Conservation (phyloP, 2,888 invertebrate species). For the Prenolepis imparis region DNA sequence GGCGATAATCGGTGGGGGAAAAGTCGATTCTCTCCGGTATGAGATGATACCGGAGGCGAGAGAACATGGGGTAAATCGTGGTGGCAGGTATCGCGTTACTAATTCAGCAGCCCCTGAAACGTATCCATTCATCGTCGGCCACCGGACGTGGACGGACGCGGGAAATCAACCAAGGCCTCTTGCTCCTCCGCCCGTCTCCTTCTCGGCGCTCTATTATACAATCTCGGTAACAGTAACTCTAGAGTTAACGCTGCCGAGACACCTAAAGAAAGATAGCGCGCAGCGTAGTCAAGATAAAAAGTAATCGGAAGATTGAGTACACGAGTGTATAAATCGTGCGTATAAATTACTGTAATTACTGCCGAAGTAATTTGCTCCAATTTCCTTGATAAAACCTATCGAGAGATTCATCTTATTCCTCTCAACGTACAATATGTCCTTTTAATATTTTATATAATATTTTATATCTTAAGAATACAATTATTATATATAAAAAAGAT, state of each 20-base stretch:
- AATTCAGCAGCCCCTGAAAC: slow-evolving; percentile 79
- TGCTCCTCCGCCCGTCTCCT: slow-evolving; percentile 50
- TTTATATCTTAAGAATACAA: neutral
- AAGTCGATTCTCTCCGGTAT: slow-evolving; percentile 35
- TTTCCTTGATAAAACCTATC: neutral
- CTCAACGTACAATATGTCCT: neutral
- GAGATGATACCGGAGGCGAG: slow-evolving; percentile 32
- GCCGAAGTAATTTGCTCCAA: slow-evolving; percentile 6
- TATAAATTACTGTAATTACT: neutral
- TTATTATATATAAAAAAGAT: neutral
- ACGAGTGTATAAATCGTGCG: neutral
- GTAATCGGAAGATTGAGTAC: neutral
- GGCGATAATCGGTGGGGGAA: slow-evolving; percentile 38
- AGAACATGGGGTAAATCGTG: slow-evolving; percentile 22
- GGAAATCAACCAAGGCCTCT: slow-evolving; percentile 64
- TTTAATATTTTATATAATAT: neutral
- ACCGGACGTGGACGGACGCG: slow-evolving; percentile 66
- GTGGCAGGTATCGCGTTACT: slow-evolving; percentile 75
- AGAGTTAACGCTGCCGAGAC: slow-evolving; percentile 12
- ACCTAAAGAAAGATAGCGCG: slow-evolving; percentile 6
- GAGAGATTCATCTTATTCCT: neutral
- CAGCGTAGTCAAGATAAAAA: neutral
- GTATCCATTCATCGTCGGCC: slow-evolving; percentile 77
- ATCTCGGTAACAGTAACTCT: slow-evolving; percentile 47
- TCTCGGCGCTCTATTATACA: slow-evolving; percentile 57